Percentiles rank a stretch among this genome's conserved stretches.
Conservation (phyloP, 1,140 invertebrate species). For the Colletes latitarsis region DNA sequence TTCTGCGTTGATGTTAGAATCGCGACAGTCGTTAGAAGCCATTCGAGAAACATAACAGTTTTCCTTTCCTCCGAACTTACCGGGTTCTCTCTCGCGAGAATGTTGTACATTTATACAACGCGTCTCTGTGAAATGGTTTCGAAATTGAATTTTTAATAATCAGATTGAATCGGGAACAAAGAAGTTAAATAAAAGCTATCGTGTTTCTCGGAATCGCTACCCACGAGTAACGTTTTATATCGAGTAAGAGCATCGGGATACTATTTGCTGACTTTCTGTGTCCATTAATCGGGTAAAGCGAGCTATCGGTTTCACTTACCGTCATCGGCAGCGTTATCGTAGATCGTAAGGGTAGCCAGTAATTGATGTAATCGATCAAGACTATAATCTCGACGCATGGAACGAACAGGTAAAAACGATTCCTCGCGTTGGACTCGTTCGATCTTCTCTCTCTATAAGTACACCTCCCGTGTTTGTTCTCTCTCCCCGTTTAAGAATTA, state of each 20-base stretch:
- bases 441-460: background rate
- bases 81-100: too few relatives aligned
- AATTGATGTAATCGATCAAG: conserved; percentile 11
- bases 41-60: too few relatives aligned
- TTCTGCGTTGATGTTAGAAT: too few relatives aligned
- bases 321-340: background rate
- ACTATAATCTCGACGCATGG: background rate
- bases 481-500: background rate
- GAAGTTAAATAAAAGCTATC: too few relatives aligned
- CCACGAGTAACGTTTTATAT: too few relatives aligned
- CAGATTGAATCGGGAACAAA: too few relatives aligned
- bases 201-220: too few relatives aligned
- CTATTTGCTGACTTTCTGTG: background rate
- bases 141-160: too few relatives aligned
- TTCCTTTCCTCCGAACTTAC: too few relatives aligned
- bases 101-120: too few relatives aligned
- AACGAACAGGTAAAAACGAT: background rate
- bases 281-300: background rate
- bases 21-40: too few relatives aligned
- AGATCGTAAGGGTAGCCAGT: conserved; percentile 18
- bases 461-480: background rate
- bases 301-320: background rate
- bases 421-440: background rate
- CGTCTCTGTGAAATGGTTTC: too few relatives aligned
- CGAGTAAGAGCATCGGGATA: background rate